Evolutionary conservation across 2,797 vertebrate genomes (phyloP).

Genomic region (Xiphorhynchus erythropygius): DNA sequence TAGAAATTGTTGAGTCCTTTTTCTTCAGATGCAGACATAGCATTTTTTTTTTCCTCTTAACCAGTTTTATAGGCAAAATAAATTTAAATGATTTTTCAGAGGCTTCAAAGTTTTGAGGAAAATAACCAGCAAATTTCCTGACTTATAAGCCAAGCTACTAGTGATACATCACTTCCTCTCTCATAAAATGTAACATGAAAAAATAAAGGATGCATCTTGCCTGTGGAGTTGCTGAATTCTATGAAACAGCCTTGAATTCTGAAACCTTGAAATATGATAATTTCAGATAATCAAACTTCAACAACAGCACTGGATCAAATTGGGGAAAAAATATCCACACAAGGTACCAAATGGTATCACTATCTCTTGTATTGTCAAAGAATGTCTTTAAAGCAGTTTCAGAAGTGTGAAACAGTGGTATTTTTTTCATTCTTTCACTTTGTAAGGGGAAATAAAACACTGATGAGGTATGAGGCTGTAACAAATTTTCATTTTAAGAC

Average conservation of each 20-base stretch:
- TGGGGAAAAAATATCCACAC: not conserved
- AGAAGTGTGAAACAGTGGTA: not conserved
- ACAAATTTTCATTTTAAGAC: not conserved
- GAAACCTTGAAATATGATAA: not conserved
- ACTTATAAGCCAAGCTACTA: not conserved
- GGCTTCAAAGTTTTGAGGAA: not conserved
- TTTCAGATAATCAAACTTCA: not conserved
- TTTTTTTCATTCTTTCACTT: not conserved
- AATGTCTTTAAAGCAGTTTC: not conserved
- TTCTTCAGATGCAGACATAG: not conserved
- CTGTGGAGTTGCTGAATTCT: not conserved
- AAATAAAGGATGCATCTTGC: not conserved
- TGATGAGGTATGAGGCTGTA: not conserved
- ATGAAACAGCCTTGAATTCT: not conserved
- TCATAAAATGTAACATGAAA: not conserved
- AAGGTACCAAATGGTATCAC: not conserved
- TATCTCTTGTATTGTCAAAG: not conserved
- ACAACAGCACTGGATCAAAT: not conserved
- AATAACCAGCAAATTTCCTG: not conserved
- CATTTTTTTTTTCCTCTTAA: no score
- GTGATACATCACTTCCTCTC: not conserved
- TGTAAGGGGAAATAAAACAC: not conserved
- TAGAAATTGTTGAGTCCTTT: not conserved
- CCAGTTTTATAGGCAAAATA: not conserved
- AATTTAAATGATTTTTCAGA: not conserved